These are phyloP conservation scores for Hippocampus comes DNA, from an alignment of 2,113 vertebrate species.

Conservation along the genomic window DNA sequence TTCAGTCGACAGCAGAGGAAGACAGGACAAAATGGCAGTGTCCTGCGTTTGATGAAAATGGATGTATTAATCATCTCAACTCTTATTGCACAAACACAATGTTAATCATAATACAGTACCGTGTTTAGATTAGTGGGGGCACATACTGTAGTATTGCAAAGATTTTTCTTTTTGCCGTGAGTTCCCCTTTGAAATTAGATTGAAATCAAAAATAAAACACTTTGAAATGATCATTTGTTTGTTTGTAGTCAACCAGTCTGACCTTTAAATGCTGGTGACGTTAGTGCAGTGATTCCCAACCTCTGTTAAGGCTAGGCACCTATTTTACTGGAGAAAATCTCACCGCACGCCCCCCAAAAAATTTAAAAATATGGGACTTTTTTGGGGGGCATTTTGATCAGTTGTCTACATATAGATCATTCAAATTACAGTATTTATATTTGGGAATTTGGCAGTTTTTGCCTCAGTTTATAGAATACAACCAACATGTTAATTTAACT, in stretches of 20 bases:
- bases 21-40: too few species aligned
- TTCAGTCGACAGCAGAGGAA: too few species aligned
- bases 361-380: background rate
- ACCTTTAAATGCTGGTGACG: background rate
- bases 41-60: too few species aligned
- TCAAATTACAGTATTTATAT: background rate
- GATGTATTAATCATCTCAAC: too few species aligned
- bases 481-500: background rate
- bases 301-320: background rate
- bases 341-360: background rate
- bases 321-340: background rate
- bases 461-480: background rate
- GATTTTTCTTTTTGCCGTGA: too few species aligned
- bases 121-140: too few species aligned
- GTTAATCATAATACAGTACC: too few species aligned
- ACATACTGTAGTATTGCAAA: too few species aligned
- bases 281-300: background rate
- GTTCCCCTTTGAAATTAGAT: background rate
- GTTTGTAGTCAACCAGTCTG: background rate
- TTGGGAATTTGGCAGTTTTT: background rate
- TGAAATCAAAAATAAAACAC: background rate
- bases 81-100: too few species aligned
- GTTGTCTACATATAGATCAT: background rate
- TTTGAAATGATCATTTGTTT: background rate
- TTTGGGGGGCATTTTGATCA: background rate